A percentile compares a stretch with the other conserved stretches of the same genome.
These are phyloP conservation scores for Montipora capitata DNA, from an alignment of 92 coral and sea anemone species.

Conservation along the genomic window DNA sequence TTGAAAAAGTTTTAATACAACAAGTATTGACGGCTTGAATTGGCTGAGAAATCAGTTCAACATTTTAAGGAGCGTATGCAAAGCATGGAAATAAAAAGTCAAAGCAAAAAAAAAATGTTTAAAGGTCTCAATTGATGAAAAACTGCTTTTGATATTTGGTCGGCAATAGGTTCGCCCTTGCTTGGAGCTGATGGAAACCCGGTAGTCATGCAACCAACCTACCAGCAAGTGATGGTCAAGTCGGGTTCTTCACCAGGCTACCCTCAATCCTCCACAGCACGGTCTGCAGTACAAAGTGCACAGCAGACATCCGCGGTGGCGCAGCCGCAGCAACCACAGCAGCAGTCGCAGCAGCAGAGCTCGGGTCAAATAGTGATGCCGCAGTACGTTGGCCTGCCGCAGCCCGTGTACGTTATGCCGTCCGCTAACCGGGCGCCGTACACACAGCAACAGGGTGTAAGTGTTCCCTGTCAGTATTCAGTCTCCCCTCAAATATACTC, in stretches of 20 bases:
- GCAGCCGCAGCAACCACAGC: slow-evolving; percentile 61
- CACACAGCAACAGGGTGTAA: slow-evolving; percentile 86
- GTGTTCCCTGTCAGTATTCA: slow-evolving; percentile 47
- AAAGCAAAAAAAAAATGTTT: neutral
- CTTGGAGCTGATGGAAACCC: slow-evolving; percentile 92
- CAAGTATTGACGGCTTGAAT: too few species aligned
- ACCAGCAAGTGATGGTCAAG: slow-evolving; percentile 87
- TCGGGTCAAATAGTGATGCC: slow-evolving; percentile 73
- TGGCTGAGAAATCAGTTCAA: too few species aligned
- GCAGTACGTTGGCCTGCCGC: slow-evolving; percentile 85
- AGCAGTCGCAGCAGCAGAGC: slow-evolving; percentile 67
- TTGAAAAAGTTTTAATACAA: too few species aligned
- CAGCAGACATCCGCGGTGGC: slow-evolving; percentile 59
- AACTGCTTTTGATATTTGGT: neutral
- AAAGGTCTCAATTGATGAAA: neutral
- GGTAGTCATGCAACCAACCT: slow-evolving; percentile 80
- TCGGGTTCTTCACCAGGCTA: slow-evolving; percentile 71
- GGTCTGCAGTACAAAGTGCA: slow-evolving; percentile 53
- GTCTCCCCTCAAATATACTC: slow-evolving; percentile 29
- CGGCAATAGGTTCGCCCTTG: slow-evolving; percentile 76
- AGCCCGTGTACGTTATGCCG: slow-evolving; percentile 86
- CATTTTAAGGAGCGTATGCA: too few species aligned
- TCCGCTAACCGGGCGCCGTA: slow-evolving; percentile 77
- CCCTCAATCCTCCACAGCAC: slow-evolving; percentile 50
- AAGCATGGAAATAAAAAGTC: too few species aligned